Base-by-base conservation (phyloP, 35 echinoderm and acorn worm genomes). In the Strongylocentrotus purpuratus region DNA sequence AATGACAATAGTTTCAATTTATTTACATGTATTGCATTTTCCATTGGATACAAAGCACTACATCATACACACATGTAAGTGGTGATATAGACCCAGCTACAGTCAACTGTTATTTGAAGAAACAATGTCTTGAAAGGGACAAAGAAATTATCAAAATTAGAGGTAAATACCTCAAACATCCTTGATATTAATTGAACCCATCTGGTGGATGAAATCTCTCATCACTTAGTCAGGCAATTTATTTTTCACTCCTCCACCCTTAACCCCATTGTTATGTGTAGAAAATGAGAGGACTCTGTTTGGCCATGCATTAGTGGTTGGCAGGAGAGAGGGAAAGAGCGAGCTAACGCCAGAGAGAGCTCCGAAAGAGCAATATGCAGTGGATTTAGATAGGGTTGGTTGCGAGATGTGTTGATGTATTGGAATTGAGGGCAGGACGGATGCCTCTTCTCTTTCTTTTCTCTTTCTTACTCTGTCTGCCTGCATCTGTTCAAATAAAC, bases 401-500 rank as follows among this genome's bases (percentile, higher is more conserved):
- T 89, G 87, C 33, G 33, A 89, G 32, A 89, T 31, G 87, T 89
- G 87, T 89, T 89, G 87, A 89, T 89, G 87, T 89, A 89, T 89
- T 89, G 87, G 87, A 89, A 89, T 89, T 89, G 87, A 46, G n/a
- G 87, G 87, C 32, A 89, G 87, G 45, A 89, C 33, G 87, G 15
- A 45, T 89, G 87, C 87, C 45, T 87, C 45, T 22, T 46, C 41
- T 17, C 33, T 89, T 89, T 89, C 32, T 45, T 46, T 89, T 89
- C 65, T 78, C 9, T 78, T 7, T 78, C 65, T n/a, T 70, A 20
- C 61, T 28, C 65, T n/a, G 20, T 78, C 45, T 89, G 87, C 87
- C 33, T 89, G 87, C 87, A 89, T 89, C 87, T 89, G 87, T 89
- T 89, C 87, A 89, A 89, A 89, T 89, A 89, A 89, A 89, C 87